Evolutionary conservation across 2,888 invertebrate species (phyloP).

Genomic region (Chymomyza amoena): DNA sequence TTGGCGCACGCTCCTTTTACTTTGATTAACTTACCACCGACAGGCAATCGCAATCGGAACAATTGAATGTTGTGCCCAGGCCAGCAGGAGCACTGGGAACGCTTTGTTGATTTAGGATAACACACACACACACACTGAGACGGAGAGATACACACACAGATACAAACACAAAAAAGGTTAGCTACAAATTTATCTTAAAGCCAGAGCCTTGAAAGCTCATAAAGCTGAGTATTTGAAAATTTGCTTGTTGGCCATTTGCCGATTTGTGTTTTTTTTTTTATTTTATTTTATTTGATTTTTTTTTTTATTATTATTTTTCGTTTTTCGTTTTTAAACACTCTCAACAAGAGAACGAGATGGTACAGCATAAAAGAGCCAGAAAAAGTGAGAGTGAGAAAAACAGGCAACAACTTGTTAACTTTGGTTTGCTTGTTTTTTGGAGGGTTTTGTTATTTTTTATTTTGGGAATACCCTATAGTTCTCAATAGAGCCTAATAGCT

Average conservation of each 20-base stretch:
- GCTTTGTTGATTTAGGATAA: constrained; percentile 69
- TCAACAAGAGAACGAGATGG: neutral
- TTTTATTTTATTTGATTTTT: neutral
- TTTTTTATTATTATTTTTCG: neutral
- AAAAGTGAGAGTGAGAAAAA: constrained; percentile 17
- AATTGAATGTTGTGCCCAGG: constrained; percentile 46
- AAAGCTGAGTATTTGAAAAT: constrained; percentile 60
- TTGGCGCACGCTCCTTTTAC: constrained; percentile 53
- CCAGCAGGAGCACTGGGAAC: neutral
- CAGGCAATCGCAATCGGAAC: constrained; percentile 69
- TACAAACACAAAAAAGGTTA: constrained; percentile 52
- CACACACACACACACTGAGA: constrained; percentile 36
- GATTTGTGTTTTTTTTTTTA: constrained; percentile 9
- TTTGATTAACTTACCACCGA: constrained; percentile 64
- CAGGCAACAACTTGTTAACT: constrained; percentile 67
- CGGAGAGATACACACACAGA: constrained; percentile 11
- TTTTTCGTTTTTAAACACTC: neutral
- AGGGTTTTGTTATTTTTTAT: constrained; percentile 1
- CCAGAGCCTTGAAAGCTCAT: constrained; percentile 11
- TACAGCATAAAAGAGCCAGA: constrained; percentile 1
- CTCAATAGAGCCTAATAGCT: neutral
- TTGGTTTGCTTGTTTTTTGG: constrained; percentile 61
- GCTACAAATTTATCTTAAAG: constrained; percentile 60
- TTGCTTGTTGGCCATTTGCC: constrained; percentile 54
- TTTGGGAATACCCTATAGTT: neutral